Percentiles rank a stretch among this genome's conserved stretches.
Evolutionary conservation across 2,888 invertebrate species (phyloP).

Genomic region (Paralinhomoeus sp.): DNA sequence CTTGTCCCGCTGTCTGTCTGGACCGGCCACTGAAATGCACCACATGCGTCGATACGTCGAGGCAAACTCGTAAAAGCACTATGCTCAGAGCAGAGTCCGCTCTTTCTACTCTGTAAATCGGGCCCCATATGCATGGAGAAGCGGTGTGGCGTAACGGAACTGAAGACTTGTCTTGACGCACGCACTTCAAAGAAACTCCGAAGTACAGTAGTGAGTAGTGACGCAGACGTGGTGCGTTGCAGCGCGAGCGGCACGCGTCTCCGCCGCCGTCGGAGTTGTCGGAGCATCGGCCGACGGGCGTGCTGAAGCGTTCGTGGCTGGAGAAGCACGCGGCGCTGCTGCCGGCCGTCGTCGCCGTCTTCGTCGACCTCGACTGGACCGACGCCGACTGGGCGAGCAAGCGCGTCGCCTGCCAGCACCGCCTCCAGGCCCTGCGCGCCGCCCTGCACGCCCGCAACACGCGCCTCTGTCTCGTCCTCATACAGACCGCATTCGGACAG

Average conservation of each 20-base stretch:
- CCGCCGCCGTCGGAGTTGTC: slow-evolving; percentile 22
- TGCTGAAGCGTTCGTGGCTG: slow-evolving; percentile 82
- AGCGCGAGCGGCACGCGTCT: no score
- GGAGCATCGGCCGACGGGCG: no score
- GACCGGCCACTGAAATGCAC: no score
- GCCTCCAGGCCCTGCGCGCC: slow-evolving; percentile 45
- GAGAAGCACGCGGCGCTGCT: slow-evolving; percentile 65
- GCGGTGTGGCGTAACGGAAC: neutral
- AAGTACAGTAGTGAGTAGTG: no score
- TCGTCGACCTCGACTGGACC: slow-evolving; percentile 92
- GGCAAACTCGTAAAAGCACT: no score
- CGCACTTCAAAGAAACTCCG: no score
- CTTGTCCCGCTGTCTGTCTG: neutral
- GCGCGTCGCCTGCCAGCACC: slow-evolving; percentile 69
- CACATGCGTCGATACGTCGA: no score
- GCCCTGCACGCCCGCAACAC: slow-evolving; percentile 14
- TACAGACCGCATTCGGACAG: slow-evolving; percentile 49
- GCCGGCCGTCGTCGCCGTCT: slow-evolving; percentile 76
- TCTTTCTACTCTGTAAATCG: no score
- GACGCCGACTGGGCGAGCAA: slow-evolving; percentile 80
- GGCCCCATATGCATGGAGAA: no score
- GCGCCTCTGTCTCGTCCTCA: slow-evolving; percentile 59
- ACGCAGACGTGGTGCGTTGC: no score
- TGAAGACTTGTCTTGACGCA: neutral
- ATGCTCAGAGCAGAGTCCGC: no score